Evolutionary conservation across 2,888 invertebrate genomes (phyloP).

Genomic region (Leptinotarsa peninsularis): DNA sequence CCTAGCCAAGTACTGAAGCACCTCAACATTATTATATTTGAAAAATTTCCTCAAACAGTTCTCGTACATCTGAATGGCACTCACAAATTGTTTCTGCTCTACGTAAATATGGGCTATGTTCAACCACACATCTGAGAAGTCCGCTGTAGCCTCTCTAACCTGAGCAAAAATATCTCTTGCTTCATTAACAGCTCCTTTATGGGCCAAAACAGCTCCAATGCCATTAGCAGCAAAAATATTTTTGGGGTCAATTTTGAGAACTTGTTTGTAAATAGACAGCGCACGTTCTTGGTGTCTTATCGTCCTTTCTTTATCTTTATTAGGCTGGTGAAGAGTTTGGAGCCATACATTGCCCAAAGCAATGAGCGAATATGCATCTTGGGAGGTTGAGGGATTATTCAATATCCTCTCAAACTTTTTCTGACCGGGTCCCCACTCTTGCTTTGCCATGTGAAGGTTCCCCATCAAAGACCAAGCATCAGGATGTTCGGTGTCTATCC

Average conservation of each 20-base stretch:
- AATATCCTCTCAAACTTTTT: conserved; percentile 98
- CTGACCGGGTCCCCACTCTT: conserved; percentile 98
- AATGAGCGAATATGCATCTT: conserved; percentile 95
- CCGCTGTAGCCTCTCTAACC: conserved; percentile 98
- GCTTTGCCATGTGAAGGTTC: conserved; percentile 96
- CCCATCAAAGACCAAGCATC: conserved; percentile 98
- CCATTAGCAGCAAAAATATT: conserved; percentile 99
- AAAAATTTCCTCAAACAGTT: conserved; percentile 98
- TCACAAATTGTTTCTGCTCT: conserved; percentile 96
- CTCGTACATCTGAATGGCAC: conserved; percentile 99
- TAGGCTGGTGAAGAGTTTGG: conserved; percentile 94
- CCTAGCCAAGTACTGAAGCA: conserved; percentile 93
- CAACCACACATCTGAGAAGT: conserved; percentile 99
- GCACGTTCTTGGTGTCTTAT: conserved; percentile 96
- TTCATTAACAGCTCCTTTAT: conserved; percentile 91
- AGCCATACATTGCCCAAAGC: conserved; percentile 99
- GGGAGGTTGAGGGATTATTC: conserved; percentile 85
- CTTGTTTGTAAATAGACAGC: conserved; percentile 91
- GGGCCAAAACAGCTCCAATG: conserved; percentile 95
- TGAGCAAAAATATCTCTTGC: conserved; percentile 98
- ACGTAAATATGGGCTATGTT: conserved; percentile 99
- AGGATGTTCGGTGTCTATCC: conserved; percentile 95
- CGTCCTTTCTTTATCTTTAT: conserved; percentile 94
- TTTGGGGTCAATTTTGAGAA: conserved; percentile 88
- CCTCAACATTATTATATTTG: conserved; percentile 93